Evolutionary conservation across 2,797 vertebrate genomes (phyloP), one percentile per base, ranked within the genome.

Genomic region (Phaenicophaeus curvirostris): DNA sequence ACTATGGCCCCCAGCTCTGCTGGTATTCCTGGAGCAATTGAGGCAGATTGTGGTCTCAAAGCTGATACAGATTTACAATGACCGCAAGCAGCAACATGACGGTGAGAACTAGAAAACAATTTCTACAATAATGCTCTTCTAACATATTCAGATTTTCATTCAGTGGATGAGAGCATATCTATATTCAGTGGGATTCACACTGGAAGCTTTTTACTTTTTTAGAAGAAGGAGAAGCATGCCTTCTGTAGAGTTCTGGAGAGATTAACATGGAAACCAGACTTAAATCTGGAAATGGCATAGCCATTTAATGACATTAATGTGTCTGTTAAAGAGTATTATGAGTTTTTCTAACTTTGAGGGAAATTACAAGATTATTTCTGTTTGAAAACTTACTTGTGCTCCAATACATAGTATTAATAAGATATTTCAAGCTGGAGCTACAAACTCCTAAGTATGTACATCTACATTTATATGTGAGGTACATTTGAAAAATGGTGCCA

Each of bases 251-350:
- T 2, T 1, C 8, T 61, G 44, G 4, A 71, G 30, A 71, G 3
- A 53, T 53, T 55, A 71, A 63, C 3, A 18, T 8, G 21, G 59
- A 85, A 91, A 91, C 31, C 14, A 67, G 4, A 8, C n/a, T 86
- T 62, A 15, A 63, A 35, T 8, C 62, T 84, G 33, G n/a, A 87
- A 87, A 65, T 16, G 10, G 9, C 15, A 44, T 8, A 72, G 42
- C 3, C 53, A 44, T 0, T 18, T 42, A 39, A 39, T 39, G 39
- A 39, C 39, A 9, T 39, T 39, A 39, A 0, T 23, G 16, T 23
- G 14, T 20, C 20, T 76, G 9, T 58, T 79, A 61, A 53, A 57
- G 46, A 75, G 11, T 42, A 66, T 33, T 25, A 28, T 42, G 7
- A 46, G 3, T 39, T 92, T 69, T 72, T 44, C 31, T 65, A 42